These are phyloP conservation scores for Zaprionus bogoriensis DNA, from an alignment of 2,888 invertebrate species.

Conservation along the genomic window DNA sequence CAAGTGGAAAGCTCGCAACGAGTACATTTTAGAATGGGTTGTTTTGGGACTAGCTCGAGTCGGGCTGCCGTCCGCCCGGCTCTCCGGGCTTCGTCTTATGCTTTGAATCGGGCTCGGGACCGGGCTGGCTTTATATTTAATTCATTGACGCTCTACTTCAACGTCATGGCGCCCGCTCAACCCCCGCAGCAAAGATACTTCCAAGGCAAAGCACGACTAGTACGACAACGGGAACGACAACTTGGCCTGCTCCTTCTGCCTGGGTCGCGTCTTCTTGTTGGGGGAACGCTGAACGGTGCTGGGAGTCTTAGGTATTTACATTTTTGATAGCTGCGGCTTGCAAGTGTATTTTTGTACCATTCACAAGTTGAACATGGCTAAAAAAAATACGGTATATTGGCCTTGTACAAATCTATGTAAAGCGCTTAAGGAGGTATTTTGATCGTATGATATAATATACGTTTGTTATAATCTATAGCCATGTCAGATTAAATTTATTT, in stretches of 20 bases:
- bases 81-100: background rate
- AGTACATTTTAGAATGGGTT: conserved; percentile 69
- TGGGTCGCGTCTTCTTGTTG: background rate
- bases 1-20: conserved; percentile 70
- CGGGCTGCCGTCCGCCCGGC: background rate
- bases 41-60: conserved; percentile 22
- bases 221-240: conserved; percentile 25
- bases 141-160: conserved; percentile 75
- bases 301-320: conserved; percentile 69
- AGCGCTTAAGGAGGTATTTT: too few relatives aligned
- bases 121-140: conserved; percentile 65
- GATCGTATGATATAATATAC: too few relatives aligned
- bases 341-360: conserved; percentile 24
- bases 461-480: too few relatives aligned
- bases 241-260: conserved; percentile 29
- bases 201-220: conserved; percentile 52
- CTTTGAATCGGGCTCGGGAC: conserved; percentile 4
- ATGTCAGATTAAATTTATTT: too few relatives aligned
- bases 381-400: too few relatives aligned
- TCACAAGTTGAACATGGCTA: too few relatives aligned
- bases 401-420: too few relatives aligned
- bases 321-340: conserved; percentile 61
- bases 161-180: conserved; percentile 35
- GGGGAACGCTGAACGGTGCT: too few relatives aligned
- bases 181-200: conserved; percentile 26